Evolutionary conservation across 2,113 vertebrate genomes (phyloP).

Genomic region (Aleadryas rufinucha): DNA sequence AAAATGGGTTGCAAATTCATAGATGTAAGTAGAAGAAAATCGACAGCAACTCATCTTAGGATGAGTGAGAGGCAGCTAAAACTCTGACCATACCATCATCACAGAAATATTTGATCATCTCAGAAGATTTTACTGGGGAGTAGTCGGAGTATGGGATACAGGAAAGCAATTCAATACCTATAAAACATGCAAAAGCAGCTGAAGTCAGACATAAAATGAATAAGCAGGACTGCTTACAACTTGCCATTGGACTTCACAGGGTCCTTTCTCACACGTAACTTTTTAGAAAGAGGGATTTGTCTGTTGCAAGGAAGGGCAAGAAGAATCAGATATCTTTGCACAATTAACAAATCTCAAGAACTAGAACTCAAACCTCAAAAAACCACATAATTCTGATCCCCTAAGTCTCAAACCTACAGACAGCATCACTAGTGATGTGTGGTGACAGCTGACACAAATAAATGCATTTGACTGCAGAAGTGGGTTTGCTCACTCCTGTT

Average conservation of each 20-base stretch:
- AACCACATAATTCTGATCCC: rapidly evolving
- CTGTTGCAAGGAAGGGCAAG: not conserved
- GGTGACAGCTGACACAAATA: not conserved
- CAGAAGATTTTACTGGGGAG: not conserved
- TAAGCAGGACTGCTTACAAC: not conserved
- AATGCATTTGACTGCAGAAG: not conserved
- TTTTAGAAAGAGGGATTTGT: not conserved
- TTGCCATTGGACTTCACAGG: not conserved
- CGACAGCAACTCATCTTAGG: not conserved
- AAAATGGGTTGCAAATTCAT: not conserved
- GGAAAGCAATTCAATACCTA: not conserved
- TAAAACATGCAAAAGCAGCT: not conserved
- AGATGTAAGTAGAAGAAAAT: not conserved
- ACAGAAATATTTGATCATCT: not conserved
- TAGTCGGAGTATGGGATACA: not conserved
- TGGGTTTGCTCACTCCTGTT: not conserved
- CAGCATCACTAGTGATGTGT: rapidly evolving
- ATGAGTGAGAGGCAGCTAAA: not conserved
- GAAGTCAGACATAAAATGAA: not conserved
- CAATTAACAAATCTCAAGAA: not conserved
- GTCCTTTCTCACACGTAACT: not conserved
- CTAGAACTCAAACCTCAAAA: not conserved
- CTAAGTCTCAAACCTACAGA: not conserved
- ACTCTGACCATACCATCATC: not conserved
- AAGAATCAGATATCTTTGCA: not conserved